Percentiles rank a stretch among this genome's conserved stretches.
phyloP scores from a whole-genome alignment of 1,140 invertebrate genomes.

The Drosophila parvula region DNA sequence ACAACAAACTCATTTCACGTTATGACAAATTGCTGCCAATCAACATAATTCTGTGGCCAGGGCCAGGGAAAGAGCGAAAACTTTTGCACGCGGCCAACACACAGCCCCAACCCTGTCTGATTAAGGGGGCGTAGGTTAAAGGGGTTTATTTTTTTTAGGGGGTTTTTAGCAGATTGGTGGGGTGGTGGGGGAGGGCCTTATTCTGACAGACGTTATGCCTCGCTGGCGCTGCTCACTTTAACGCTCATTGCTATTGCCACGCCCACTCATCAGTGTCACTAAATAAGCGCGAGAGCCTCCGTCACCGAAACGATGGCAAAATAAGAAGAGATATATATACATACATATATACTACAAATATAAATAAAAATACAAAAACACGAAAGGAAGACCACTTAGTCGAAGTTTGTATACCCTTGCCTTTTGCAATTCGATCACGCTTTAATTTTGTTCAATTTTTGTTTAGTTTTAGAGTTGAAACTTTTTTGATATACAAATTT shows the following conservation, averaged over 20 bases:
- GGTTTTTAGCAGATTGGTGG: conserved; percentile 39
- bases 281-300: conserved; percentile 45
- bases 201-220: conserved; percentile 66
- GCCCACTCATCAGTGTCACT: conserved; percentile 75
- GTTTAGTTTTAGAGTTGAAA: too few relatives aligned
- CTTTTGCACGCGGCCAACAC: conserved; percentile 36
- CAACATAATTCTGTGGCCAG: conserved; percentile 75
- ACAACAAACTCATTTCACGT: conserved; percentile 81
- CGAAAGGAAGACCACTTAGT: too few relatives aligned
- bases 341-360: neutral
- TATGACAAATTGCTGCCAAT: conserved; percentile 82
- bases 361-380: too few relatives aligned
- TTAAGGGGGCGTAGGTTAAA: conserved; percentile 20
- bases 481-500: too few relatives aligned
- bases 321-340: neutral
- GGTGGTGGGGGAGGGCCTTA: neutral
- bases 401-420: too few relatives aligned
- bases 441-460: too few relatives aligned
- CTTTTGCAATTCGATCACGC: too few relatives aligned
- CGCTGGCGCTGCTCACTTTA: conserved; percentile 77
- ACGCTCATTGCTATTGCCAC: conserved; percentile 78
- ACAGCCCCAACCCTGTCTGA: conserved; percentile 26
- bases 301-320: conserved; percentile 10
- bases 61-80: conserved; percentile 29
- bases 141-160: conserved; percentile 16